Evolutionary conservation across 2,113 vertebrate species (phyloP).

Genomic region (Sula dactylatra): DNA sequence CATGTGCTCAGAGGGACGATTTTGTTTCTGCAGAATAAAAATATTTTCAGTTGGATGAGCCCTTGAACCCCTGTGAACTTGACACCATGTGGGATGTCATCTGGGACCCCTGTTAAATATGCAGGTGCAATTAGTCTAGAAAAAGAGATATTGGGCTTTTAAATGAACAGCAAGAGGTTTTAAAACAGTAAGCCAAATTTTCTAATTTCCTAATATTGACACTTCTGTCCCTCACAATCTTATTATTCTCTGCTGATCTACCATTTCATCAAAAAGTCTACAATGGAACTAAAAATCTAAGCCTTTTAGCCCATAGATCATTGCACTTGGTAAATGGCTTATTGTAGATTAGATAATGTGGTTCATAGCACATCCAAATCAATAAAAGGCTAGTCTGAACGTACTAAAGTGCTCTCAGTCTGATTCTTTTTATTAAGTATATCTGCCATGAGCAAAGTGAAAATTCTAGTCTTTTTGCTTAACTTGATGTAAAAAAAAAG

Average conservation of each 20-base stretch:
- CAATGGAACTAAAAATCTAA: conserved; percentile 59
- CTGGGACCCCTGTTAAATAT: not conserved
- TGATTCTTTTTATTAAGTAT: conserved; percentile 42
- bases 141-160: conserved; percentile 23
- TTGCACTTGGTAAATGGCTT: conserved; percentile 76
- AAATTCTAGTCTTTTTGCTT: conserved; percentile 15
- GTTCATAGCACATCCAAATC: conserved; percentile 68
- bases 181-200: conserved; percentile 72
- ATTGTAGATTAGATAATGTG: conserved; percentile 75
- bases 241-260: conserved; percentile 81
- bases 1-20: not conserved
- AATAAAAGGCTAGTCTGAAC: conserved; percentile 68
- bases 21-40: not conserved
- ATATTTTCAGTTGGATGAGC: not conserved
- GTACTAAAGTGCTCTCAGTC: conserved; percentile 52
- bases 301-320: conserved; percentile 75
- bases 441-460: conserved; percentile 10
- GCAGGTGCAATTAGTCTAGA: not conserved
- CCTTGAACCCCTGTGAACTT: not conserved
- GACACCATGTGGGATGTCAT: not conserved
- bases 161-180: conserved; percentile 49
- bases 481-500: not conserved
- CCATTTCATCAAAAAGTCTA: conserved; percentile 81
- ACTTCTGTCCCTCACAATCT: conserved; percentile 78
- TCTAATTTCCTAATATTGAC: conserved; percentile 82